Base-by-base conservation (phyloP, 2,797 vertebrate species). In the Antennarius maculatus region DNA sequence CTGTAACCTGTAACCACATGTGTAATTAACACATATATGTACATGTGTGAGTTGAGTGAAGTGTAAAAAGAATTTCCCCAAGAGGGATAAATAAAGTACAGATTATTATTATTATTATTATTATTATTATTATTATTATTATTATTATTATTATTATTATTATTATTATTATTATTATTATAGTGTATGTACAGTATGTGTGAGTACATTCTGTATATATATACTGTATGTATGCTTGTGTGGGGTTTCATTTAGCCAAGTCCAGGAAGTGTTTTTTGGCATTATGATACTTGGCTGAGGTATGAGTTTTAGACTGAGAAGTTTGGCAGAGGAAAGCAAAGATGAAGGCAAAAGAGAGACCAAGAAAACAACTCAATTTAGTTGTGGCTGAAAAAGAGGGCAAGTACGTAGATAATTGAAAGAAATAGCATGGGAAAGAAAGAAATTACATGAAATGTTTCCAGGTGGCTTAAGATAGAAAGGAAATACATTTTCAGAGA, bases 231-330 rank as follows among this genome's bases (percentile, higher is more conserved):
- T 46, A 13, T 8, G 15, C 1, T 6, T 55, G 28, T 66, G 50
- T 72, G 29, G 64, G 66, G 70, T 61, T 78, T 66, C 73, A 71
- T 77, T 80, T 71, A 79, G 59, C 66, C 49, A 46, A 64, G 58
- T 57, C 15, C 51, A 60, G 51, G 55, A 37, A 47, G 69, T 71
- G 46, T 81, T 87, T 23, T 14, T 74, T 86, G 76, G 70, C 78
- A 70, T 70, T 72, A 37, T n/a, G 59, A 37, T 51, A 52, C 53
- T 50, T 83, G 74, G 78, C 74, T 54, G 37, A 61, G 69, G 54
- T 83, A 66, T 49, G 39, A 64, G 57, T 55, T 82, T 74, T 67
- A 56, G 49, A 67, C 43, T 66, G 31, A 39, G 56, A 63, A 41
- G 29, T 65, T 68, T 85, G 74, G 74, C 66, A 75, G 14, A 48